phyloP scores from a whole-genome alignment of 2,888 invertebrate genomes.

The Epicampocera succincta region DNA sequence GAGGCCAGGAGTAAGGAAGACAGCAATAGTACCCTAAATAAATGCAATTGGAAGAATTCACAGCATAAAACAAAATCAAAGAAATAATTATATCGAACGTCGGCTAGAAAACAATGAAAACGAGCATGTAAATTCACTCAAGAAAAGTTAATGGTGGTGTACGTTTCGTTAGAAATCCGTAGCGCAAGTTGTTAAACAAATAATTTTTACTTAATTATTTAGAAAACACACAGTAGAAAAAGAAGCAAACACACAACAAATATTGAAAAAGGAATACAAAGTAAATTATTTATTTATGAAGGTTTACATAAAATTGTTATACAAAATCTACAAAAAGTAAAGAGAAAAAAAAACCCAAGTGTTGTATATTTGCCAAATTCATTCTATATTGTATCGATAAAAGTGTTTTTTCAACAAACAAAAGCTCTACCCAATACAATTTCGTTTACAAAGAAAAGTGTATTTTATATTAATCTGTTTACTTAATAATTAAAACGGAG shows the following conservation, averaged over 20 bases:
- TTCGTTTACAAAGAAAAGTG: constrained; percentile 15
- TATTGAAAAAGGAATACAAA: constrained; percentile 68
- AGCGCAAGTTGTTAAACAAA: constrained; percentile 70
- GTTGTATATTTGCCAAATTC: constrained; percentile 63
- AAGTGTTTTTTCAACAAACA: constrained; percentile 36
- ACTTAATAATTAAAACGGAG: constrained; percentile 27
- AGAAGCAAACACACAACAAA: constrained; percentile 43
- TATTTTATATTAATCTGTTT: constrained; percentile 23
- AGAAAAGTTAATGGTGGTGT: constrained; percentile 79
- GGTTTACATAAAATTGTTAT: constrained; percentile 63
- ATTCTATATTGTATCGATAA: constrained; percentile 37
- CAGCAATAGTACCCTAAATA: background rate
- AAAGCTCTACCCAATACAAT: constrained; percentile 8
- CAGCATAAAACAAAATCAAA: constrained; percentile 56
- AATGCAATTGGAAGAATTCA: constrained; percentile 61
- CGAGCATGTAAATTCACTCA: constrained; percentile 73
- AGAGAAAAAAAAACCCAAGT: constrained; percentile 39
- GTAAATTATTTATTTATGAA: constrained; percentile 67
- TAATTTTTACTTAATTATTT: constrained; percentile 67
- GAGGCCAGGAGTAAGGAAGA: constrained; percentile 19
- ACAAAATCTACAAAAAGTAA: constrained; percentile 29
- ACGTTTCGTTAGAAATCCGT: constrained; percentile 75
- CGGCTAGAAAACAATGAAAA: constrained; percentile 64
- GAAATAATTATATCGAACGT: constrained; percentile 64
- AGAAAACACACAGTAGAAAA: constrained; percentile 48